phyloP scores from a whole-genome alignment of 23 tunicate species.

The Corella eumyota region DNA sequence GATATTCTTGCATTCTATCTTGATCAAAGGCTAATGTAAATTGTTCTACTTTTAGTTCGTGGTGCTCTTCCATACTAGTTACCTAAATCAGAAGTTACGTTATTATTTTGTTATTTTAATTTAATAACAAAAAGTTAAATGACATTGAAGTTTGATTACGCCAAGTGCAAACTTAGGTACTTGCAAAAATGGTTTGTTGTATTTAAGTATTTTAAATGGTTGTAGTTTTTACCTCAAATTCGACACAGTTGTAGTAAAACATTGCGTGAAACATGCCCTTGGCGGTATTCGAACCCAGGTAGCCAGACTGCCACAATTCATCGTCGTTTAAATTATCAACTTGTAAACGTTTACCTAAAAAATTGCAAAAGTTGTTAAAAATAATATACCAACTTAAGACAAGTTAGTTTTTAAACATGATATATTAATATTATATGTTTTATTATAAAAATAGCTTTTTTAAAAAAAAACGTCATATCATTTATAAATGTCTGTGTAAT shows the following conservation, averaged over 20 bases:
- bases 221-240: conserved; percentile 59
- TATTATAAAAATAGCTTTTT: too few relatives aligned
- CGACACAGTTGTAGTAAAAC: conserved; percentile 84
- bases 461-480: too few relatives aligned
- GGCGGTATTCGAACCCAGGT: conserved; percentile 53
- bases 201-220: too few relatives aligned
- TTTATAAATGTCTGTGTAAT: too few relatives aligned
- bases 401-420: too few relatives aligned
- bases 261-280: conserved; percentile 86
- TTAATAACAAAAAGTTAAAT: background rate
- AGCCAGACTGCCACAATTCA: conserved; percentile 59
- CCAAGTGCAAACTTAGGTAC: too few relatives aligned
- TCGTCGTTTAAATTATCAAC: conserved; percentile 61
- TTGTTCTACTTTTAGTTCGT: conserved; percentile 75
- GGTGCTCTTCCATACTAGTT: conserved; percentile 94
- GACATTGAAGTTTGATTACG: too few relatives aligned
- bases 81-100: conserved; percentile 18
- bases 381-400: too few relatives aligned
- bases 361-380: background rate
- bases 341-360: conserved; percentile 20
- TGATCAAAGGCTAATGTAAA: conserved; percentile 30
- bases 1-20: conserved; percentile 24
- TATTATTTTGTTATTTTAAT: background rate
- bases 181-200: too few relatives aligned
- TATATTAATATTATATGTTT: too few relatives aligned